These are phyloP conservation scores for Gibbula magus DNA, from an alignment of 2,888 invertebrate genomes.

Conservation along the genomic window DNA sequence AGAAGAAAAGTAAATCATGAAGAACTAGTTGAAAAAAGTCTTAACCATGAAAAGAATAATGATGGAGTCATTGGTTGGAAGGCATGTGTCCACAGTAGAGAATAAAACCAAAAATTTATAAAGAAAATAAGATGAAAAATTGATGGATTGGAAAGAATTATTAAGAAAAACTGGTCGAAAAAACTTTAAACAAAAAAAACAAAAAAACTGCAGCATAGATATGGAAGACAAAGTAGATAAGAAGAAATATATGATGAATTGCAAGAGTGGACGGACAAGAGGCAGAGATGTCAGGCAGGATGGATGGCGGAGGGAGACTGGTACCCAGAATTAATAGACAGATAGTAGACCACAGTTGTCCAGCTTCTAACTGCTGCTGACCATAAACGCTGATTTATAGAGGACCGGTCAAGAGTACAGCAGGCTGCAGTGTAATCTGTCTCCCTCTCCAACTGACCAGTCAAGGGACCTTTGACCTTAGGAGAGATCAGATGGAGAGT, in stretches of 20 bases:
- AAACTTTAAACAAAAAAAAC: no score
- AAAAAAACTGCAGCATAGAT: no score
- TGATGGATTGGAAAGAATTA: no score
- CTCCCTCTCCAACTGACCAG: not conserved
- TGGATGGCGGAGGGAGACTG: not conserved
- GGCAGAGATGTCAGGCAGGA: not conserved
- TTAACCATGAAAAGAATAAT: no score
- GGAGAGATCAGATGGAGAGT: not conserved
- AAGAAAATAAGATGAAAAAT: no score
- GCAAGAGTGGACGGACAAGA: not conserved
- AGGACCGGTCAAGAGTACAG: not conserved
- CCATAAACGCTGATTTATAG: constrained; percentile 18
- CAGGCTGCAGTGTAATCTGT: not conserved
- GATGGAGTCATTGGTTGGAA: no score
- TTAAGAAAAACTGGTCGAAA: no score
- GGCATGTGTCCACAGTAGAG: no score
- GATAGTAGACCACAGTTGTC: constrained; percentile 12
- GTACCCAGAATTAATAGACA: constrained; percentile 1
- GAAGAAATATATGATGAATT: not conserved
- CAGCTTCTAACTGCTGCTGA: not conserved
- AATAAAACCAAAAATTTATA: no score
- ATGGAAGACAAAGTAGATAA: no score
- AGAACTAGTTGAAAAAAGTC: no score
- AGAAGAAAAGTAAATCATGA: no score
- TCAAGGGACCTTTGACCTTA: not conserved